phyloP scores from a whole-genome alignment of 2,888 invertebrate species.

The Elmis aenea region DNA sequence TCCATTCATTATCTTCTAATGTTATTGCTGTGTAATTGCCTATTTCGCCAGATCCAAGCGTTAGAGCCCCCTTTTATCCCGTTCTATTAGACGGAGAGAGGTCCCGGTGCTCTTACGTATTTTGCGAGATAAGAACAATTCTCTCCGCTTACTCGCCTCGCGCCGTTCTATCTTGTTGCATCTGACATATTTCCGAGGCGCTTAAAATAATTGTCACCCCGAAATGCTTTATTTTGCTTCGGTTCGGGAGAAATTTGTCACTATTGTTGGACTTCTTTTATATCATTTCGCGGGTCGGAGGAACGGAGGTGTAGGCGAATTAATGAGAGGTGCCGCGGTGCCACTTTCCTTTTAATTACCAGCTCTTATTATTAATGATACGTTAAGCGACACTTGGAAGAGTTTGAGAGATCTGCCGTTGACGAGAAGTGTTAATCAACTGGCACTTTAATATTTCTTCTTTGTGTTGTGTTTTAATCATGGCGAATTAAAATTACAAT shows the following conservation, averaged over 20 bases:
- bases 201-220: conserved; percentile 17
- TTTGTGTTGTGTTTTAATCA: too few relatives aligned
- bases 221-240: conserved; percentile 17
- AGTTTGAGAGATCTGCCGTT: conserved; percentile 14
- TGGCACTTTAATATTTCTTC: too few relatives aligned
- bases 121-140: too few relatives aligned
- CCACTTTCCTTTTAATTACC: conserved; percentile 23
- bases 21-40: conserved; percentile 23
- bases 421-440: conserved; percentile 20
- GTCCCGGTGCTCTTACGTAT: too few relatives aligned
- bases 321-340: conserved; percentile 22
- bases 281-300: conserved; percentile 7
- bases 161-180: conserved; percentile 7
- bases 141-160: too few relatives aligned
- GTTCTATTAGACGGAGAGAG: too few relatives aligned
- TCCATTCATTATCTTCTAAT: conserved; percentile 26
- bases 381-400: conserved; percentile 18
- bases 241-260: conserved; percentile 13
- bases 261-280: conserved; percentile 9
- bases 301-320: conserved; percentile 12
- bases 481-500: too few relatives aligned
- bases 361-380: conserved; percentile 21
- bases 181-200: conserved; percentile 16
- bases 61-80: too few relatives aligned
- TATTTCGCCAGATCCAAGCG: conserved; percentile 13